Base-by-base conservation (phyloP, 2,797 vertebrate species). In the Anabacerthia variegaticeps region DNA sequence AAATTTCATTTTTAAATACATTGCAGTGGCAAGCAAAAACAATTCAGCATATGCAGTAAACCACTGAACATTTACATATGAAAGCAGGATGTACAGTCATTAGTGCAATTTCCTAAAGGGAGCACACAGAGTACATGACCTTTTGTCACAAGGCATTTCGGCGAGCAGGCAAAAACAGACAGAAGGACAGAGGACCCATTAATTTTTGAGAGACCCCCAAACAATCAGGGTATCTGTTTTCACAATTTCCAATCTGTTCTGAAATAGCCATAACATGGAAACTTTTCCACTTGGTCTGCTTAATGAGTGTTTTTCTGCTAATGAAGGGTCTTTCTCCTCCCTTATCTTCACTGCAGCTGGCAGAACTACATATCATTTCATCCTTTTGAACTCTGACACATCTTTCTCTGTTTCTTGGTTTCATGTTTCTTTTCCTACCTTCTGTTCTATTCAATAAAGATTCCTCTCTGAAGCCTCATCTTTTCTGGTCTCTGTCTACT, bases 151-250 rank as follows among this genome's bases (percentile, higher is more conserved):
- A 93, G 86, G 69, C 91, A 46, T 94, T 96, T 95, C n/a, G 12
- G 59, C 34, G n/a, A 86, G 39, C 92, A 61, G 89, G 79, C 95
- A 85, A 39, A 39, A 39, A 91, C 69, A 73, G 71, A 92, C 74
- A 41, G 92, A 93, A 92, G 80, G 96, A 96, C 89, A 96, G 95
- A 94, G 80, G 85, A 79, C 74, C 93, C 88, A 97, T 97, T 98
- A 97, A 93, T 95, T 96, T 97, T 94, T 46, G 61, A 61, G 74
- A 96, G 95, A 91, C 68, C 84, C 82, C 75, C 2, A 7, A 80
- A 93, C 94, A 95, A 94, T 96, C 73, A 73, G 12, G n/a, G 32
- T 86, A 44, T 96, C 79, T 97, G 74, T 96, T 79, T 94, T 84
- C 85, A 44, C 43, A 68, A 41, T 84, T 95, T 79, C 65, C 73